A percentile compares a stretch with the other conserved stretches of the same genome.
Conservation (phyloP, 2,113 vertebrate genomes). For the Anolis sagrei region DNA sequence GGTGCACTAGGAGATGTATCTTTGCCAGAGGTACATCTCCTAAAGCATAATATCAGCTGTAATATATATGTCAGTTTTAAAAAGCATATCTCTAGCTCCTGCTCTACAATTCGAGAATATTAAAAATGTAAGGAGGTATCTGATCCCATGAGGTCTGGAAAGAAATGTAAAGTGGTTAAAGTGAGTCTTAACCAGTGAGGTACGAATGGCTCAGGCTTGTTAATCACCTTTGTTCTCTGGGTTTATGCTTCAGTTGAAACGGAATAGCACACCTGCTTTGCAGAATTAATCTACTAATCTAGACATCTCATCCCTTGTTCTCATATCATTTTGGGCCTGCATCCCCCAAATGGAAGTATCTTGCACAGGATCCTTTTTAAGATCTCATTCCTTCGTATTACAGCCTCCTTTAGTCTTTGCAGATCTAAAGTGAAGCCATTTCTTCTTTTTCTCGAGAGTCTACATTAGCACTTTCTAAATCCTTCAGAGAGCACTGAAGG, state of each 20-base stretch:
- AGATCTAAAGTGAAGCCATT: constrained; percentile 2
- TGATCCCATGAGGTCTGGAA: neutral
- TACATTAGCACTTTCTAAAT: constrained; percentile 58
- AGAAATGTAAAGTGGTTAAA: neutral
- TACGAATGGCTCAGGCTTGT: neutral
- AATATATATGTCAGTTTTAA: neutral
- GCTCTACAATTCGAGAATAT: neutral
- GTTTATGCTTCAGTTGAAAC: neutral
- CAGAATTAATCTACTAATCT: neutral
- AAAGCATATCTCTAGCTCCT: neutral
- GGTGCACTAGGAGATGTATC: no score
- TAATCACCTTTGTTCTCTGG: neutral
- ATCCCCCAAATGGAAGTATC: neutral
- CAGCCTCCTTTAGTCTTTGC: neutral
- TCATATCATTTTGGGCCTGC: neutral
- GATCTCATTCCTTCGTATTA: neutral
- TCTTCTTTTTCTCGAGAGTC: constrained; percentile 27
- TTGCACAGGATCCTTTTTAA: neutral
- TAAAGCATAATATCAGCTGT: neutral
- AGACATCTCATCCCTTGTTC: neutral
- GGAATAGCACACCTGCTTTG: neutral
- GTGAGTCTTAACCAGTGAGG: neutral
- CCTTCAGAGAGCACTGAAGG: constrained; percentile 37
- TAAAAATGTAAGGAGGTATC: neutral
- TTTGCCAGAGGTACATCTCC: no score